Base-by-base conservation (phyloP, 1,140 invertebrate species). In the Megalopta genalis region DNA sequence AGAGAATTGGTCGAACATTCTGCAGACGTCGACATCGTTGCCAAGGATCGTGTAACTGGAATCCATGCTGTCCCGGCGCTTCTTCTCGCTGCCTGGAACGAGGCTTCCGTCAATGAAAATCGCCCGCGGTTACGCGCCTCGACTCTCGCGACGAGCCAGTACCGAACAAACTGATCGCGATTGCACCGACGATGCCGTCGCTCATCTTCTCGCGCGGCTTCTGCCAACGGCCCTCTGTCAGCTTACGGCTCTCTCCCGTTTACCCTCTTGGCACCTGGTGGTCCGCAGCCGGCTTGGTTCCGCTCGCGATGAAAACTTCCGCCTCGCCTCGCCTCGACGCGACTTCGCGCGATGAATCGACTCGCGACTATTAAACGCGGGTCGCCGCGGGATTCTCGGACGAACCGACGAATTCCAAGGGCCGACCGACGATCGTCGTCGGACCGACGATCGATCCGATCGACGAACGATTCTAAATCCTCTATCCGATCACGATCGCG, bases 1-100 rank as follows among this genome's bases (percentile, higher is more conserved):
- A 77, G 94, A 91, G 89, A 95, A 95, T 91, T 95, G 95, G 90
- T 95, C 95, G 85, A 95, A 95, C 95, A 95, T 95, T 89, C 95
- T 94, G 93, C 94, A 94, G 77, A 95, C 94, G 88, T 95, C 95
- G 87, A 95, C 93, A 90, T 95, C 95, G 86, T 90, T 94, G 88
- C 93, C 94, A 77, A 92, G 87, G 85, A 94, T 94, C 90, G 94
- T 94, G 88, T 95, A 95, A 85, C 94, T 94, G 80, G 94, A 94
- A 90, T 95, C 95, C 94, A 95, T 95, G 89, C 90, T 93, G 88
- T 93, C 92, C 72, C 87, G 81, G 71, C 87, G 82, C 82, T 89
- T 92, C 87, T 89, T 92, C 66, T 91, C 89, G 62, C 85, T 89
- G 77, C 90, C 90, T 91, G 82, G 71, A 91, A 88, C 84, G 83